Conservation (phyloP, 2,113 vertebrate genomes). For the Macrotus californicus region DNA sequence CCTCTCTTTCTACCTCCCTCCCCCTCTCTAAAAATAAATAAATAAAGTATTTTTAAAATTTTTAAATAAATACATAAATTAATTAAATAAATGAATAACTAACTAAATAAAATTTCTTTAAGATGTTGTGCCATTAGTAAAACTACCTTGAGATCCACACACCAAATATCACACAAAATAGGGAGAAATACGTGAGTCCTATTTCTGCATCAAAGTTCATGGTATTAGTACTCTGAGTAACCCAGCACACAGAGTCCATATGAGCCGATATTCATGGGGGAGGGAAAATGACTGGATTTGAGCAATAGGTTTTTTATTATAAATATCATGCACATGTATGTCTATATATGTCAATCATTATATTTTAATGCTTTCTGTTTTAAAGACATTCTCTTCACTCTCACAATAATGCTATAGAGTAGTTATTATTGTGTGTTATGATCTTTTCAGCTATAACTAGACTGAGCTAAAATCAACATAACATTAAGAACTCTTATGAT, state of each 20-base stretch:
- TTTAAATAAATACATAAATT: too few species aligned
- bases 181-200: not conserved
- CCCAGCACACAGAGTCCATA: not conserved
- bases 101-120: not conserved
- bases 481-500: not conserved
- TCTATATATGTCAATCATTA: not conserved
- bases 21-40: too few species aligned
- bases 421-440: not conserved
- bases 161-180: not conserved
- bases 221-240: not conserved
- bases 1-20: too few species aligned
- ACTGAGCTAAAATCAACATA: not conserved
- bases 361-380: not conserved
- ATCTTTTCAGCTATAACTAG: not conserved
- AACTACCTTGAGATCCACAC: not conserved
- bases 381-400: not conserved
- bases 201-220: not conserved
- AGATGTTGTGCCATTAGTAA: not conserved
- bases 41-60: too few species aligned
- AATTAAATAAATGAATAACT: too few species aligned
- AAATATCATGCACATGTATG: not conserved
- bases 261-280: not conserved
- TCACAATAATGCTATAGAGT: not conserved
- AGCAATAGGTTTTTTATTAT: not conserved
- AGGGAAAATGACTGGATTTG: not conserved